Evolutionary conservation across 2,113 vertebrate species (phyloP).

Genomic region (Puntigrus tetrazona): DNA sequence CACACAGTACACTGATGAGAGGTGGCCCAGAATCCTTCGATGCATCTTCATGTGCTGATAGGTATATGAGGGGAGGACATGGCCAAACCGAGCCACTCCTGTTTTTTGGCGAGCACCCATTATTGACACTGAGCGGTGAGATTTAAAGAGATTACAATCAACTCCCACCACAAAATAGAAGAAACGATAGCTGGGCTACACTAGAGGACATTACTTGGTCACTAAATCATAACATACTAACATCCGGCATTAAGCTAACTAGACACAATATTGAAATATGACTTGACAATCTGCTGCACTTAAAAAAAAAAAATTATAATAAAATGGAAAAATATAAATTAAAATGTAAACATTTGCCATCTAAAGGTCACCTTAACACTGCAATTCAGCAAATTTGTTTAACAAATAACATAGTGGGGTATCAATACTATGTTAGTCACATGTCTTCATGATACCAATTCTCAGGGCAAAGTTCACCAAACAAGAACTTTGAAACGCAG

Average conservation of each 20-base stretch:
- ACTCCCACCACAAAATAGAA: background rate
- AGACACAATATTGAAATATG: background rate
- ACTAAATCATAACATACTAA: background rate
- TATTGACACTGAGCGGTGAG: slow-evolving; percentile 78
- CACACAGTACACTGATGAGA: slow-evolving; percentile 97
- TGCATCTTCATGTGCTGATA: slow-evolving; percentile 99
- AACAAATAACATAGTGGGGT: background rate
- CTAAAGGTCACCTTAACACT: background rate
- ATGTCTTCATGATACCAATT: background rate
- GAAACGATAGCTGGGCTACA: background rate
- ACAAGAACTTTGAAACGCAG: background rate
- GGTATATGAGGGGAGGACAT: slow-evolving; percentile 85
- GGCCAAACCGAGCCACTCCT: slow-evolving; percentile 85
- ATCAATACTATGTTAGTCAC: background rate
- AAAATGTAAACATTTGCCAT: background rate
- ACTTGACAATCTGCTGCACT: background rate
- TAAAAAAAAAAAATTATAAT: background rate
- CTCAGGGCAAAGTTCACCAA: background rate
- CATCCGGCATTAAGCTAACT: background rate
- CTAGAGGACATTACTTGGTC: background rate
- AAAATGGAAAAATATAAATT: too few relatives aligned
- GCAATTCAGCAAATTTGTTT: too few relatives aligned
- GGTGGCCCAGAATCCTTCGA: slow-evolving; percentile 93
- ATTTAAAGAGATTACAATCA: slow-evolving; percentile 5
- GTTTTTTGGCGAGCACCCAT: slow-evolving; percentile 87